Conservation (phyloP, 2,888 invertebrate genomes). For the Eremobia ochroleuca region DNA sequence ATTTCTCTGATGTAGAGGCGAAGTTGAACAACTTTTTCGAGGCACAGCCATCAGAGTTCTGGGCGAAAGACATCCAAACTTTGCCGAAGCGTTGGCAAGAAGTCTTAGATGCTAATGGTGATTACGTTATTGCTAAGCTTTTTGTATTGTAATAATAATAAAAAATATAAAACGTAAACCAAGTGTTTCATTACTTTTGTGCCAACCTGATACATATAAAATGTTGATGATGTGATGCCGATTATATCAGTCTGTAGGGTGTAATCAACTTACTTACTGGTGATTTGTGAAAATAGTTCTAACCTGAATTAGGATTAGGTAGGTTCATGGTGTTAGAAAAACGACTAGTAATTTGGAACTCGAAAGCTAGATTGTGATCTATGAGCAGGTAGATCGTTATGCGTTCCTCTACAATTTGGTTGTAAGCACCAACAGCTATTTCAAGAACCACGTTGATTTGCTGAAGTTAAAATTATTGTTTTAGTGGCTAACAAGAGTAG, state of each 20-base stretch:
- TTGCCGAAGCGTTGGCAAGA: no score
- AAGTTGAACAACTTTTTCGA: no score
- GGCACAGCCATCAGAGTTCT: no score
- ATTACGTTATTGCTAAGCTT: no score
- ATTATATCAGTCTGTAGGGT: background rate
- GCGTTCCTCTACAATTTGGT: constrained; percentile 40
- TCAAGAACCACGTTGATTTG: background rate
- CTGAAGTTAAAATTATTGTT: background rate
- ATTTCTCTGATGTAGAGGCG: no score
- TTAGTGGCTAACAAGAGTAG: no score
- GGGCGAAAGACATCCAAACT: no score
- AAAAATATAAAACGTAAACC: no score
- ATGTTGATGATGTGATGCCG: constrained; percentile 2
- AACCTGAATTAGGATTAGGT: constrained; percentile 6
- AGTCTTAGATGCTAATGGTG: no score
- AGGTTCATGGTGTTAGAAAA: constrained; percentile 21
- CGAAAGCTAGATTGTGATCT: constrained; percentile 47
- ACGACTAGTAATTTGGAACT: constrained; percentile 42
- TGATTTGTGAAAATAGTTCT: constrained; percentile 34
- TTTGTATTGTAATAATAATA: no score
- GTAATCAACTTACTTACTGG: constrained; percentile 2
- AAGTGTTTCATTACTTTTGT: no score
- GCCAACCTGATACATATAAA: no score
- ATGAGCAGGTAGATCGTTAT: constrained; percentile 23
- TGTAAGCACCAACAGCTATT: constrained; percentile 9